Evolutionary conservation across 2,113 vertebrate genomes (phyloP).

Genomic region (Syrmaticus mikado): DNA sequence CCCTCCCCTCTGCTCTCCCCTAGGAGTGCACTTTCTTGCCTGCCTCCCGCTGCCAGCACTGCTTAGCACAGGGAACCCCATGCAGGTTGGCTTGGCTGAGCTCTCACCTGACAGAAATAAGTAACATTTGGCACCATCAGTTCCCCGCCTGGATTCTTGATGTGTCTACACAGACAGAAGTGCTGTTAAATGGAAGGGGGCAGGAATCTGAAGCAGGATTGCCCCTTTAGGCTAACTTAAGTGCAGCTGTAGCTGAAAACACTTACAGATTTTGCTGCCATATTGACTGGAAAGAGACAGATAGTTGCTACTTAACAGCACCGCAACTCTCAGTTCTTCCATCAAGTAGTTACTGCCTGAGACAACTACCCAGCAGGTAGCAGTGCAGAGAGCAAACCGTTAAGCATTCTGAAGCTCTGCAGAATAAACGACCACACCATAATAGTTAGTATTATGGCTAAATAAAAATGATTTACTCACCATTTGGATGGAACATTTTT

Average conservation of each 20-base stretch:
- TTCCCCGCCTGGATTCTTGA: not conserved
- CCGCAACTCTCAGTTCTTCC: slow-evolving; percentile 9
- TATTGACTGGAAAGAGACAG: not conserved
- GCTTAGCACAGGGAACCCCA: not conserved
- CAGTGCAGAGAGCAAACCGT: not conserved
- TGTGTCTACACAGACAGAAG: rapidly evolving
- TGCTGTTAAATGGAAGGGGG: not conserved
- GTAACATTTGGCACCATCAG: not conserved
- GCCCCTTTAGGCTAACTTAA: not conserved
- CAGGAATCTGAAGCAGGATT: not conserved
- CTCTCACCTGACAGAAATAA: not conserved
- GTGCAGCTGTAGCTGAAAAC: not conserved
- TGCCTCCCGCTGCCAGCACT: not conserved
- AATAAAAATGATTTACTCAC: slow-evolving; percentile 79
- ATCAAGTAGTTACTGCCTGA: not conserved
- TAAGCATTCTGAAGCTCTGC: not conserved
- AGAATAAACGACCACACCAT: not conserved
- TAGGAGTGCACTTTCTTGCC: rapidly evolving
- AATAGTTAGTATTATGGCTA: not conserved
- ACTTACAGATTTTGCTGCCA: not conserved
- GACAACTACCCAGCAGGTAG: not conserved
- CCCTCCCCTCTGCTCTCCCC: not conserved
- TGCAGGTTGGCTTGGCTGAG: rapidly evolving
- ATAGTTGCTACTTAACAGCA: not conserved
- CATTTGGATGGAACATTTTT: slow-evolving; percentile 99